Base-by-base conservation (phyloP, 2,113 vertebrate species). In the Todiramphus chloris region DNA sequence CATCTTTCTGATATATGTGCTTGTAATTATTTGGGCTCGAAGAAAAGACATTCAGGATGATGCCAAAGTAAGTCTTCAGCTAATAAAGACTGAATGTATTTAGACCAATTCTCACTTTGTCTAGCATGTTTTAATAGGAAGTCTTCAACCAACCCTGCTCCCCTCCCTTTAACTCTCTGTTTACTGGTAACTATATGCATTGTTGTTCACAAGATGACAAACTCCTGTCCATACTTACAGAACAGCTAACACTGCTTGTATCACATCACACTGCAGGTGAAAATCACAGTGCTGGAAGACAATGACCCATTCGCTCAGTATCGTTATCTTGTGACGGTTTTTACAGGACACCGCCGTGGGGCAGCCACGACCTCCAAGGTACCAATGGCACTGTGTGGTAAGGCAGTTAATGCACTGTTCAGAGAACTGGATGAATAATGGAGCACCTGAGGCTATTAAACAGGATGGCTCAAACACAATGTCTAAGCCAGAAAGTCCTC, bases 261-360 rank as follows among this genome's bases (percentile, higher is more conserved):
- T 51, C 44, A 6, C 58, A 66, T 86, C 55, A 21, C 84, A 88
- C 69, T 87, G 59, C 94, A 99, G 99, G 98, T 99, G 90, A 99
- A 99, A 96, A 98, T 99, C 96, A 99, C 98, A 48, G 94, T 99
- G 31, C 97, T 99, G 50, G 98, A 98, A 76, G 99, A 99, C 96
- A 99, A 99, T 2, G 99, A 99, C 72, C 99, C 99, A 37, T 98
- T 99, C 94, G 99, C 99, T 94, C 99, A 98, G 89, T 99, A 99
- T 95, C 97, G 97, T 67, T 99, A 99, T 24, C 97, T 99, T 72
- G 95, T 99, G 94, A 99, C 97, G 39, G 93, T 99, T 96, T 98
- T 98, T 89, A 99, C 99, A 5, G 99, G 99, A 43, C 99, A 99
- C 90, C 98, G 99, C 6, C 98, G 98, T 2, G 99, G 99, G 6